Evolutionary conservation across 2,888 invertebrate genomes (phyloP).

Genomic region (Cephus pulcher): DNA sequence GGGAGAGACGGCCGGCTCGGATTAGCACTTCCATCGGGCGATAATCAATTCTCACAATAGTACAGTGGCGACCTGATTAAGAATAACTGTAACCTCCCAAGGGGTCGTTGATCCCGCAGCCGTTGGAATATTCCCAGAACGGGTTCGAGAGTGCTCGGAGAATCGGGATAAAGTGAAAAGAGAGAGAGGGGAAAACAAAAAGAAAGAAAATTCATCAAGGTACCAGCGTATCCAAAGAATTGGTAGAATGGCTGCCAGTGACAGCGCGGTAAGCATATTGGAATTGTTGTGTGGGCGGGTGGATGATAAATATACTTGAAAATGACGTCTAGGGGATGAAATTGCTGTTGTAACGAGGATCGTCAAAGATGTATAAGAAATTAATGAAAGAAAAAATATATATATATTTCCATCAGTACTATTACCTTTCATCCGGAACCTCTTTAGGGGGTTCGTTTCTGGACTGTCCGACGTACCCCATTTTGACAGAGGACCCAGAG

Average conservation of each 20-base stretch:
- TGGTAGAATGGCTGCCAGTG: neutral
- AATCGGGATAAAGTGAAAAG: neutral
- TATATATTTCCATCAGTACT: neutral
- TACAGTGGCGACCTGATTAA: constrained; percentile 16
- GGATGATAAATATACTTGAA: neutral
- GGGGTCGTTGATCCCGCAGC: neutral
- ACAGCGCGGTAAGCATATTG: neutral
- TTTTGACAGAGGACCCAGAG: neutral
- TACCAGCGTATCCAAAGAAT: neutral
- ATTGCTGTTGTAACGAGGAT: neutral
- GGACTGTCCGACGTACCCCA: neutral
- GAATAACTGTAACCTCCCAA: constrained; percentile 16
- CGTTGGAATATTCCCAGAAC: neutral
- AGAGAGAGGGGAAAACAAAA: neutral
- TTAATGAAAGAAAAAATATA: neutral
- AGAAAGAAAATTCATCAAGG: neutral
- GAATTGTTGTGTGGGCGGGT: neutral
- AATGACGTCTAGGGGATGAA: neutral
- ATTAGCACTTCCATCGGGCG: constrained; percentile 33
- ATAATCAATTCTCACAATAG: constrained; percentile 20
- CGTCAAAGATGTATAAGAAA: neutral
- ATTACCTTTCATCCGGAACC: neutral
- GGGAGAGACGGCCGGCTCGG: neutral
- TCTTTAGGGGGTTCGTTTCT: neutral
- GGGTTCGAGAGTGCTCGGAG: neutral